Conservation (phyloP, 1,140 invertebrate genomes). For the Bombyx mori region ASM3026992v2 NC_085118.1:5513001-5513500, state of each 20-base stretch:
- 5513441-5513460: no score
- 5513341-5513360: no score
- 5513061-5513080: conserved; percentile 58
- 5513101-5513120: conserved; percentile 67
- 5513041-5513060: conserved; percentile 39
- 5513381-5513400: no score
- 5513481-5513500: no score
- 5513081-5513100: conserved; percentile 53
- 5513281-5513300: no score
- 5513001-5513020: no score
- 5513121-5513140: conserved; percentile 56
- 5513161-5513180: conserved; percentile 39
- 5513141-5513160: conserved; percentile 29
- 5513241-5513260: neutral
- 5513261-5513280: neutral
- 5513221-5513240: conserved; percentile 5
- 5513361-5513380: no score
- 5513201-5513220: conserved; percentile 36
- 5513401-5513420: no score
- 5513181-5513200: conserved; percentile 54
- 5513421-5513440: no score
- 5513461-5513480: no score
- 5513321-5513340: no score
- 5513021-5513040: conserved; percentile 42
- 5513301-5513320: no score